A percentile compares a stretch with the other conserved stretches of the same genome.
These are phyloP conservation scores for Drosophila erecta DNA, from an alignment of 1,140 invertebrate species.

Conservation along the genomic window DNA sequence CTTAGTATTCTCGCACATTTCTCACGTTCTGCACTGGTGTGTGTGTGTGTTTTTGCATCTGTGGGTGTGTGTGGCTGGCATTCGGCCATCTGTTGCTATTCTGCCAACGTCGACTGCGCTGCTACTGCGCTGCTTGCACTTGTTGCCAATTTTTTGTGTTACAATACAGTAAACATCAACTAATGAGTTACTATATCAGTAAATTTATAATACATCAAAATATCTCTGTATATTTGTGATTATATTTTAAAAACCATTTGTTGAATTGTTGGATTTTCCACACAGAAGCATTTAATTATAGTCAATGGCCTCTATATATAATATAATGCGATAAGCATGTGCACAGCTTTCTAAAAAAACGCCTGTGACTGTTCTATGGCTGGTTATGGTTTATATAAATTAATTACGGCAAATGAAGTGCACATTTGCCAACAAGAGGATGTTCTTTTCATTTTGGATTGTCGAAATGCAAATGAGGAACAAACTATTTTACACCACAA, in stretches of 20 bases:
- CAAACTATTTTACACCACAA: slow-evolving; percentile 12
- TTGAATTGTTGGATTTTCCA: too few relatives aligned
- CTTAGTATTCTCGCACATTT: slow-evolving; percentile 23
- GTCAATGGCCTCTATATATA: neutral
- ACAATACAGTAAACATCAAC: neutral
- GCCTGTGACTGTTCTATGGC: too few relatives aligned
- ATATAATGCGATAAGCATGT: neutral
- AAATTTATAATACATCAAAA: too few relatives aligned
- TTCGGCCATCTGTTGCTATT: slow-evolving; percentile 49
- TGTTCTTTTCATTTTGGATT: neutral
- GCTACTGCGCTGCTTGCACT: slow-evolving; percentile 11
- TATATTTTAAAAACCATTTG: neutral
- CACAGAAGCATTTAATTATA: too few relatives aligned
- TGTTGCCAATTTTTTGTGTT: slow-evolving; percentile 21
- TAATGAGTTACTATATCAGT: too few relatives aligned
- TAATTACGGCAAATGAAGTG: too few relatives aligned
- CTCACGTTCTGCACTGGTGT: neutral
- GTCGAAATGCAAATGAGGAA: neutral
- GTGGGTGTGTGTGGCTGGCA: slow-evolving; percentile 19
- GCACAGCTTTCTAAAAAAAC: too few relatives aligned
- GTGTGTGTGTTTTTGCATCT: neutral
- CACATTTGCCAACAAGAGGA: neutral
- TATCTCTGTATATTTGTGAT: too few relatives aligned
- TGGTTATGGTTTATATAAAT: too few relatives aligned
- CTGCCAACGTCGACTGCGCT: slow-evolving; percentile 14